Evolutionary conservation across 2,888 invertebrate genomes (phyloP).

Genomic region (Eilema caniola): DNA sequence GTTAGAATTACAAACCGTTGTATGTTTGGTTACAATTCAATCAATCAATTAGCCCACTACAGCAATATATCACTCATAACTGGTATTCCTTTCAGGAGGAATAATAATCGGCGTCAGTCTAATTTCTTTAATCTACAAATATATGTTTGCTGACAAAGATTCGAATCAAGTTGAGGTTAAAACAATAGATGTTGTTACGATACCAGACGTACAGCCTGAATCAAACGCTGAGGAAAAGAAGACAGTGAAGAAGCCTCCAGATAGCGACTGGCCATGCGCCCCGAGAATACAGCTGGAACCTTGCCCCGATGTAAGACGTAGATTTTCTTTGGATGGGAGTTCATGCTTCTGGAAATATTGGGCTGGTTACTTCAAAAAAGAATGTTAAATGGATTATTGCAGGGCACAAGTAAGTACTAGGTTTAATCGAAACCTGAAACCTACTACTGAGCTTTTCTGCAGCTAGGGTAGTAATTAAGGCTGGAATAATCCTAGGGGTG

Average conservation of each 20-base stretch:
- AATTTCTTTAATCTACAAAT: constrained; percentile 8
- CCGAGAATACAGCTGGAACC: background rate
- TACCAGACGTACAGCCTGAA: background rate
- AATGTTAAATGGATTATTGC: background rate
- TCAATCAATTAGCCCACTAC: too few species aligned
- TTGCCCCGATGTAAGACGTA: background rate
- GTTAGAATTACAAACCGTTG: too few species aligned
- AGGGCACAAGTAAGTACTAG: too few species aligned
- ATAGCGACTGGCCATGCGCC: background rate
- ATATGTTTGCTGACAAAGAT: constrained; percentile 1
- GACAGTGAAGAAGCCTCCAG: background rate
- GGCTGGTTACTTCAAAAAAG: background rate
- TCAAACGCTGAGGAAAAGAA: too few species aligned
- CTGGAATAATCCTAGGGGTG: too few species aligned
- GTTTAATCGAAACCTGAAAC: too few species aligned
- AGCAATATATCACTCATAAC: too few species aligned
- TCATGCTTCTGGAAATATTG: background rate
- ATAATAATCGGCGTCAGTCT: constrained; percentile 4
- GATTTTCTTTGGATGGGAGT: background rate
- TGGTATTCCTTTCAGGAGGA: background rate
- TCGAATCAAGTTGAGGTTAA: background rate
- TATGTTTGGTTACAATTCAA: too few species aligned
- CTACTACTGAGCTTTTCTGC: too few species aligned
- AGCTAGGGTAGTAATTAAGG: too few species aligned
- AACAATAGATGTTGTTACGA: background rate